Evolutionary conservation across 2,888 invertebrate genomes (phyloP), one percentile per base, ranked within the genome.

Genomic region (Julus scanicus): DNA sequence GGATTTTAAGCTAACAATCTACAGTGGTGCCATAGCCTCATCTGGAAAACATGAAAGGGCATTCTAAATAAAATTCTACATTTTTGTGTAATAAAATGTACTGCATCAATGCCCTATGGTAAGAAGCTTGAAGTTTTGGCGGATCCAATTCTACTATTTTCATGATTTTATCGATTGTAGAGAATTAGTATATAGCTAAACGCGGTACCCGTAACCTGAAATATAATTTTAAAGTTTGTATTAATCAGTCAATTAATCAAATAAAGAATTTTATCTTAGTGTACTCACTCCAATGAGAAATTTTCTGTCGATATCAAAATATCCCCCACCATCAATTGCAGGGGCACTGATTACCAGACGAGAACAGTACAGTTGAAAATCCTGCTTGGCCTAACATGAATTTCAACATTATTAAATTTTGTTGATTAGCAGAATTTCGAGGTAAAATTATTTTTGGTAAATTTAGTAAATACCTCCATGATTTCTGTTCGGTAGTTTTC

Each of bases 321-420:
- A 84, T 40, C 84, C 84, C 84, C 84, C 39, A 17, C 84, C 84
- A 40, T 84, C 9, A n/a, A 84, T 84, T 48, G 48, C 4, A 40
- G 84, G 84, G 20, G 84, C n/a, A 40, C 48, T 84, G 44, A 84
- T 84, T 15, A 48, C 48, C 84, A 84, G 84, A 84, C 48, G 48
- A 84, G 48, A 84, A 84, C 84, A 84, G 39, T 84, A 84, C 39
- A 84, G n/a, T 40, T 84, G 84, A 15, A 44, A 84, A 13, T 84
- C 84, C 48, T 44, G 84, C 20, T 48, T 84, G 6, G 84, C 84
- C 84, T 84, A 20, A 4, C n/a, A 84, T n/a, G 20, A 1, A n/a
- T n/a, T 84, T 84, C 11, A 15, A 40, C 20, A 84, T 4, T 3
- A 71, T 71, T 53, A 53, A 53, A 0, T 15, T 53, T 1, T 11